Evolutionary conservation across 2,888 invertebrate genomes (phyloP).

Genomic region (Eupithecia inturbata): DNA sequence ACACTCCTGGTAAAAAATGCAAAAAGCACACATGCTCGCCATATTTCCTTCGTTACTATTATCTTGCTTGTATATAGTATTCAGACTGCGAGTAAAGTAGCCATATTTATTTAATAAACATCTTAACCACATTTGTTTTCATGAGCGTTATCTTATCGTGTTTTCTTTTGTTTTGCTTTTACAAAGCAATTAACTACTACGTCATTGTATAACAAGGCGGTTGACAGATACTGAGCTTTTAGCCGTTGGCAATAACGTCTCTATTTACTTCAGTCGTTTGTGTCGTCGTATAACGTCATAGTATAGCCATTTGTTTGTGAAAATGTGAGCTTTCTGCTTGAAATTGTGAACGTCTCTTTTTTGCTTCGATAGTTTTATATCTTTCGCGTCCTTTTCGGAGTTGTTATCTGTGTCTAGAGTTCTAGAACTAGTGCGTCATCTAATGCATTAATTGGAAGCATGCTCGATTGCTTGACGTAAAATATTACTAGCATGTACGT

Average conservation of each 20-base stretch:
- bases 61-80: conserved; percentile 25
- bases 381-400: conserved; percentile 5
- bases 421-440: conserved; percentile 39
- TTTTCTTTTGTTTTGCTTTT: conserved; percentile 58
- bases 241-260: conserved; percentile 44
- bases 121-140: conserved; percentile 54
- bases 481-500: not conserved
- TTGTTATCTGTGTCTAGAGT: conserved; percentile 18
- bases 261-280: not conserved
- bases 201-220: conserved; percentile 32
- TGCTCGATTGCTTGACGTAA: conserved; percentile 18
- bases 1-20: not conserved
- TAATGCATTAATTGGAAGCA: conserved; percentile 29
- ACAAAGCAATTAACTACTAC: conserved; percentile 47
- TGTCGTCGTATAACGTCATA: conserved; percentile 34
- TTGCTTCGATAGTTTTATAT: conserved; percentile 11
- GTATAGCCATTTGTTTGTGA: conserved; percentile 22
- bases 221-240: conserved; percentile 43
- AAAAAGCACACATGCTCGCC: not conserved
- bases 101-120: conserved; percentile 40
- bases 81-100: conserved; percentile 24
- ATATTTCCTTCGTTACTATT: conserved; percentile 9
- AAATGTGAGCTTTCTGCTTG: conserved; percentile 44
- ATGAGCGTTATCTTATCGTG: conserved; percentile 56
- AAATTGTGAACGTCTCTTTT: conserved; percentile 39